These are phyloP conservation scores for Iguana delicatissima DNA, from an alignment of 2,797 vertebrate species.

Conservation along the genomic window DNA sequence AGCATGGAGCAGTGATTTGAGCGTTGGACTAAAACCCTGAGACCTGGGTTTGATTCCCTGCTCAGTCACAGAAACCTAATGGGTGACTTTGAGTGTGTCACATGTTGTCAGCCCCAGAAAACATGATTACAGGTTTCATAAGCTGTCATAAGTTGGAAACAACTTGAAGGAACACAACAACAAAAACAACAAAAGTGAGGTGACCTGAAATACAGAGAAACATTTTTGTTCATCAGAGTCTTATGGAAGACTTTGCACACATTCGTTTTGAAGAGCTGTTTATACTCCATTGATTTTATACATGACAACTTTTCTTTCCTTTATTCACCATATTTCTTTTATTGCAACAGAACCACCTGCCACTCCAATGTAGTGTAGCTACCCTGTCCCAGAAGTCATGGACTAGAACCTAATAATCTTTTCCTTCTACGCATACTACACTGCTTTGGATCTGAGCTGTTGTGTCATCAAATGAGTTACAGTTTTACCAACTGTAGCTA, in stretches of 20 bases:
- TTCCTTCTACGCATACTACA: neutral
- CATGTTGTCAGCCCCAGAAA: too few species aligned
- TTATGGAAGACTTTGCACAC: neutral
- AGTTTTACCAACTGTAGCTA: too few species aligned
- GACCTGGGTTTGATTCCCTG: too few species aligned
- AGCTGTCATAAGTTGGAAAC: too few species aligned
- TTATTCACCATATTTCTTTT: neutral
- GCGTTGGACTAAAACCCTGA: too few species aligned
- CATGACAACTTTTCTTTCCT: neutral
- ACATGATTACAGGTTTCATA: too few species aligned
- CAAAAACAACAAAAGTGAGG: too few species aligned
- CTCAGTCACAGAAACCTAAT: too few species aligned
- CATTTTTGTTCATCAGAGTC: neutral
- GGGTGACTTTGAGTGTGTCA: too few species aligned
- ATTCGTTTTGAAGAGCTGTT: neutral
- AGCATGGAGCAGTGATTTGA: too few species aligned
- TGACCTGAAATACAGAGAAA: neutral
- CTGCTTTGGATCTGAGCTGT: neutral
- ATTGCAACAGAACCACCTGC: neutral
- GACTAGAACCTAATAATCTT: too few species aligned
- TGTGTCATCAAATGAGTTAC: neutral
- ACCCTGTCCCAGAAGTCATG: neutral
- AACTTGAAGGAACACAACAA: too few species aligned
- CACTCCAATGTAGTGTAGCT: neutral
- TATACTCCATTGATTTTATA: neutral